Conservation (phyloP, 2,888 invertebrate species). For the Sclerodermus sp. region DNA sequence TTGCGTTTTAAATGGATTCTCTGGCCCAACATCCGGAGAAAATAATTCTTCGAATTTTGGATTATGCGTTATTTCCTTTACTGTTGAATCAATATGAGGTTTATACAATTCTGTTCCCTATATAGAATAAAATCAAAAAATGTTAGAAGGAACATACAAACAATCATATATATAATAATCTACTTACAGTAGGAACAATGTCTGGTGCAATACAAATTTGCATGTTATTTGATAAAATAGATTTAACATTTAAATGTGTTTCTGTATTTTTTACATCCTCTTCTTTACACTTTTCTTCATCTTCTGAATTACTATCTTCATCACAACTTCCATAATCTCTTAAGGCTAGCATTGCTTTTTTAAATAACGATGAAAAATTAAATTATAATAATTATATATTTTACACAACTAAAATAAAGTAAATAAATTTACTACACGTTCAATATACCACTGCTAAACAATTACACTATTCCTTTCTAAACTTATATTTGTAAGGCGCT, state of each 20-base stretch:
- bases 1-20: slow-evolving; percentile 89
- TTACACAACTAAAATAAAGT: too few relatives aligned
- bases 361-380: too few relatives aligned
- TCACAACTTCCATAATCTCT: slow-evolving; percentile 75
- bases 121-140: slow-evolving; percentile 15
- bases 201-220: slow-evolving; percentile 81
- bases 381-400: too few relatives aligned
- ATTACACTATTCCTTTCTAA: too few relatives aligned
- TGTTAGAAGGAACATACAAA: background rate
- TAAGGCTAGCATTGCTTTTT: slow-evolving; percentile 67
- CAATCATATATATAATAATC: slow-evolving; percentile 3
- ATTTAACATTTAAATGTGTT: slow-evolving; percentile 61
- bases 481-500: too few relatives aligned
- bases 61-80: slow-evolving; percentile 85
- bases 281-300: slow-evolving; percentile 30
- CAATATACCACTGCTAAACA: too few relatives aligned
- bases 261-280: slow-evolving; percentile 55
- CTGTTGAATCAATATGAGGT: slow-evolving; percentile 74
- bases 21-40: slow-evolving; percentile 88
- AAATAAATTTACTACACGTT: too few relatives aligned
- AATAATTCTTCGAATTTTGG: slow-evolving; percentile 94
- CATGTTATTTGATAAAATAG: slow-evolving; percentile 63
- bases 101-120: slow-evolving; percentile 74
- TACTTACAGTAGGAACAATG: slow-evolving; percentile 76
- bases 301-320: slow-evolving; percentile 57